Conservation (phyloP, 1,140 invertebrate species). For the honey bee (Apis mellifera) region Amel_HAv3.1 CM009937.2:9014501-9015000, state of each 20-base stretch:
- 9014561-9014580: conserved; percentile 9
- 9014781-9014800: conserved; percentile 22
- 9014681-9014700: conserved; percentile 43
- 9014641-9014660: conserved; percentile 52
- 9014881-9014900: conserved; percentile 81
- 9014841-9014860: conserved; percentile 73
- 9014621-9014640: conserved; percentile 45
- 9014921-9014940: conserved; percentile 75
- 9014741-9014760: neutral
- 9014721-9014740: neutral
- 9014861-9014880: conserved; percentile 82
- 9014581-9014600: conserved; percentile 30
- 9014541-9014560: neutral
- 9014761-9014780: conserved; percentile 4
- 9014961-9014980: conserved; percentile 74
- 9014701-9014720: conserved; percentile 21
- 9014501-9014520: neutral
- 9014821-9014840: conserved; percentile 48
- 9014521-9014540: neutral
- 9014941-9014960: conserved; percentile 72
- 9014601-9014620: conserved; percentile 23
- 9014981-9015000: conserved; percentile 72
- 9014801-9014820: conserved; percentile 22
- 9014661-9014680: conserved; percentile 48
- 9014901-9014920: conserved; percentile 79